Percentiles rank a stretch among this genome's conserved stretches.
Conservation (phyloP, 1,140 invertebrate genomes). For the Geopemphigus sp. region DNA sequence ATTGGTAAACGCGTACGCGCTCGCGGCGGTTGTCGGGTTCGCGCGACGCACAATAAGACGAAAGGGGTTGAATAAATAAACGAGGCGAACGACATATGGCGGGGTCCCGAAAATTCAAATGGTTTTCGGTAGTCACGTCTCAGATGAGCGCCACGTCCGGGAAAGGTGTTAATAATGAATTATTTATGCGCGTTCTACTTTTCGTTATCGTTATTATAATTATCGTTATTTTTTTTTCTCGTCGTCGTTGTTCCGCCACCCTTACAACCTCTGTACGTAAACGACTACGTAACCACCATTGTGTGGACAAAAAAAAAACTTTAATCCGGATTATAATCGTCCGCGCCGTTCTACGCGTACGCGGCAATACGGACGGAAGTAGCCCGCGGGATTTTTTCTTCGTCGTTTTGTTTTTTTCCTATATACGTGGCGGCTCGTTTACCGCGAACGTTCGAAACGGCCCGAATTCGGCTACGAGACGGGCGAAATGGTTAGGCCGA, state of each 20-base stretch:
- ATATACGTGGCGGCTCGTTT: too few species aligned
- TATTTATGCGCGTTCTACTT: slow-evolving; percentile 23
- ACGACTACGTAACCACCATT: slow-evolving; percentile 17
- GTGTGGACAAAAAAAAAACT: neutral
- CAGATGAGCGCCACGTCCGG: slow-evolving; percentile 38
- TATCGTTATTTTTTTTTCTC: neutral
- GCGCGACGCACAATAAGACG: neutral
- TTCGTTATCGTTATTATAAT: neutral
- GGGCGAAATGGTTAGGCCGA: too few species aligned
- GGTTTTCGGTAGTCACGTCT: slow-evolving; percentile 32
- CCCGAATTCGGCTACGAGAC: too few species aligned
- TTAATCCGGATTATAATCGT: slow-evolving; percentile 15
- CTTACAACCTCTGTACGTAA: slow-evolving; percentile 30
- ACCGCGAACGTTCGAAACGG: too few species aligned
- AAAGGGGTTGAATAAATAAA: slow-evolving; percentile 28
- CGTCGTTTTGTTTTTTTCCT: too few species aligned
- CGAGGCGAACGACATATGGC: slow-evolving; percentile 20
- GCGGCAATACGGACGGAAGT: neutral
- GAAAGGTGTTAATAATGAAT: slow-evolving; percentile 43
- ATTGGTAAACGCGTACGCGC: too few species aligned
- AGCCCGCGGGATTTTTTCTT: neutral
- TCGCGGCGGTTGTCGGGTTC: neutral
- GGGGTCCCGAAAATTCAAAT: slow-evolving; percentile 13
- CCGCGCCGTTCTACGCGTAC: neutral
- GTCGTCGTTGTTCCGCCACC: neutral